phyloP scores from a whole-genome alignment of 2,888 invertebrate genomes.

The Mactromeris polynyma region DNA sequence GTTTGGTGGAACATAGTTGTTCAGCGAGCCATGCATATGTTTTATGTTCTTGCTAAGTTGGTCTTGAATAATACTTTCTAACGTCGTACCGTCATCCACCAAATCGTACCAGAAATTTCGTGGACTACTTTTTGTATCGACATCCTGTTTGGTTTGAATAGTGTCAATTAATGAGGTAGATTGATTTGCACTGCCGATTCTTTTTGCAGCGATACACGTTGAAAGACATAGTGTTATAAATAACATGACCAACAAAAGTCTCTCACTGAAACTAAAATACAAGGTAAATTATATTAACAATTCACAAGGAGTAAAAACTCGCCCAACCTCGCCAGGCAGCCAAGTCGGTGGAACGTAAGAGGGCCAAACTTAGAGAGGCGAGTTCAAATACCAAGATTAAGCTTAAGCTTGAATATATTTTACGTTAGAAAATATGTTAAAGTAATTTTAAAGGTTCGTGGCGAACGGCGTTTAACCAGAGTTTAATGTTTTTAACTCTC shows the following conservation, averaged over 20 bases:
- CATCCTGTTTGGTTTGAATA: neutral
- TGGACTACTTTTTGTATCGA: neutral
- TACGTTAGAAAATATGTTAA: too few relatives aligned
- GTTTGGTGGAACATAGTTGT: neutral
- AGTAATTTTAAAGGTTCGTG: too few relatives aligned
- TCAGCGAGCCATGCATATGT: neutral
- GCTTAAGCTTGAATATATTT: too few relatives aligned
- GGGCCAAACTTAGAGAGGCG: too few relatives aligned
- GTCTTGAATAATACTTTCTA: neutral
- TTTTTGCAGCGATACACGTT: neutral
- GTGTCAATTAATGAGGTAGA: neutral
- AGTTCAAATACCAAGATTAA: too few relatives aligned
- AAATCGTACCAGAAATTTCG: neutral
- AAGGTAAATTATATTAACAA: neutral
- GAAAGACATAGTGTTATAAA: neutral
- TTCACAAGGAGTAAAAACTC: too few relatives aligned
- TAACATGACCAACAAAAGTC: neutral
- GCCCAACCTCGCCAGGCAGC: too few relatives aligned
- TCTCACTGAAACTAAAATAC: neutral
- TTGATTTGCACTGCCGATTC: neutral
- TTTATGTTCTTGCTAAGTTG: neutral
- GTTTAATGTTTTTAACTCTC: too few relatives aligned
- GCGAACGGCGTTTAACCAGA: too few relatives aligned
- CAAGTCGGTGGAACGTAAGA: too few relatives aligned
- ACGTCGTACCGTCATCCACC: neutral